Percentiles rank a stretch among this genome's conserved stretches.
phyloP scores from a whole-genome alignment of 2,113 vertebrate genomes.

The Pelecanoides urinatrix region DNA sequence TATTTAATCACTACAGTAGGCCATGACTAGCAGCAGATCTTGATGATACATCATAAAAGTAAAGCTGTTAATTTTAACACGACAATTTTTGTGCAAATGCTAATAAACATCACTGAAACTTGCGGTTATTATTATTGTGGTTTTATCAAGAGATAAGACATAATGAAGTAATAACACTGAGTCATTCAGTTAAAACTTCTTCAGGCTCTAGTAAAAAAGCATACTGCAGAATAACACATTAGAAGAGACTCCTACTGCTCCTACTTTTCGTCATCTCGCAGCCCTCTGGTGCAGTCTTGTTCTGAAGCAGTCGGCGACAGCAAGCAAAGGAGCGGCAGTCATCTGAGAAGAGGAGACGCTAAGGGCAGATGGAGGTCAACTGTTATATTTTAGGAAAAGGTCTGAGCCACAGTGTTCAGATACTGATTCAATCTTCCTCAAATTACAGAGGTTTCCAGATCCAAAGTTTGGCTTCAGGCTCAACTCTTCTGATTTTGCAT shows the following conservation, averaged over 20 bases:
- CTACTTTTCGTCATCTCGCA: background rate
- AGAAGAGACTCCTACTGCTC: background rate
- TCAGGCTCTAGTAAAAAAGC: background rate
- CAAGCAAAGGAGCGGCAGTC: background rate
- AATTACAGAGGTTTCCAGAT: slow-evolving; percentile 6
- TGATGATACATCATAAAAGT: background rate
- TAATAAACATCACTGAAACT: background rate
- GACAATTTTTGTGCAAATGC: background rate
- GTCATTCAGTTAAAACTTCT: background rate
- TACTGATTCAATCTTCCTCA: background rate
- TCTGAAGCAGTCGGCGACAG: background rate
- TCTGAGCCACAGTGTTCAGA: slow-evolving; percentile 5
- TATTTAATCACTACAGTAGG: background rate
- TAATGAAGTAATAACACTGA: background rate
- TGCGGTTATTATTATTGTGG: background rate
- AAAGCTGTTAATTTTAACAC: background rate
- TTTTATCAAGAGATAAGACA: background rate
- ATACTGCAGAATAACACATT: background rate
- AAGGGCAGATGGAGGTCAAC: background rate
- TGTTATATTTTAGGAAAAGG: slow-evolving; percentile 5
- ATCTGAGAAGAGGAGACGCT: background rate
- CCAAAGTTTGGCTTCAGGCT: background rate
- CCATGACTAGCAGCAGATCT: background rate
- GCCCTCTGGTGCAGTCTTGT: background rate
- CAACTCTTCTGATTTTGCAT: background rate